Evolutionary conservation across 2,888 invertebrate species (phyloP).

Genomic region (Chrysomela aeneicollis): DNA sequence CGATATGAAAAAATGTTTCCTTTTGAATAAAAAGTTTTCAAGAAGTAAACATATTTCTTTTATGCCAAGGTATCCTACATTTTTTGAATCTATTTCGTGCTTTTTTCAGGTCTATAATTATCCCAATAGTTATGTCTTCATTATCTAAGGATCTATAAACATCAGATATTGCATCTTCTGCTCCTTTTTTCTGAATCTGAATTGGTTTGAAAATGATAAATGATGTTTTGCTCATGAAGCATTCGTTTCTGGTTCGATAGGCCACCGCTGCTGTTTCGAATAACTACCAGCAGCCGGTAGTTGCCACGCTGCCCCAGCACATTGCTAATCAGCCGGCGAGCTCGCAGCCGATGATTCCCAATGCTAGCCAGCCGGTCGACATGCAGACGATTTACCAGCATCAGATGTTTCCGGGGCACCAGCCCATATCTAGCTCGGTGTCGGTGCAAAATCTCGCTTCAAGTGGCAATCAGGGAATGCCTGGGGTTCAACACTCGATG

Average conservation of each 20-base stretch:
- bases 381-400: constrained; percentile 38
- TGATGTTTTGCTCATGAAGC: not conserved
- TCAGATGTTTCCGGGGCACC: constrained; percentile 33
- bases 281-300: constrained; percentile 16
- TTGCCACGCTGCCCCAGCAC: constrained; percentile 23
- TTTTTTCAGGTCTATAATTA: no score
- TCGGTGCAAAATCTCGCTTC: constrained; percentile 49
- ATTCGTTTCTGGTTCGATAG: constrained; percentile 21
- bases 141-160: no score
- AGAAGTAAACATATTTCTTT: no score
- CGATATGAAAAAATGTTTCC: no score
- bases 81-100: no score
- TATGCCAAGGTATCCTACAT: no score
- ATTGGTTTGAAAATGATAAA: not conserved
- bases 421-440: constrained; percentile 46
- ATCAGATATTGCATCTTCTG: no score
- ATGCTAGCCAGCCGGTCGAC: constrained; percentile 39
- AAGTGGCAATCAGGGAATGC: constrained; percentile 30
- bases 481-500: constrained; percentile 47
- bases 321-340: constrained; percentile 16
- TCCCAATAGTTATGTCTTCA: no score
- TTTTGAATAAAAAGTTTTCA: no score
- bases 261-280: constrained; percentile 16
- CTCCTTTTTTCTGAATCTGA: no score
- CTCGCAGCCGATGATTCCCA: constrained; percentile 41